Conservation (phyloP, 2,113 vertebrate genomes). For the cat (Felis catus) region F.catus_Fca126_mat1.0 CM031419.1:150560501-150561000, state of each 20-base stretch:
- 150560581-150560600: slow-evolving; percentile 15
- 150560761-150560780: background rate
- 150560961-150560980: background rate
- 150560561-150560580: background rate
- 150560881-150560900: background rate
- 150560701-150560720: background rate
- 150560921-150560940: background rate
- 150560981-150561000: background rate
- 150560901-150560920: background rate
- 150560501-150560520: background rate
- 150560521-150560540: slow-evolving; percentile 40
- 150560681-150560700: background rate
- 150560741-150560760: background rate
- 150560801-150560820: background rate
- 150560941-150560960: background rate
- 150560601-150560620: background rate
- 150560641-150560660: background rate
- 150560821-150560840: slow-evolving; percentile 24
- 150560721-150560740: background rate
- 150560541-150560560: background rate
- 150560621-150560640: slow-evolving; percentile 12
- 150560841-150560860: background rate
- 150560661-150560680: background rate
- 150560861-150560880: slow-evolving; percentile 4
- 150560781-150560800: background rate